Evolutionary conservation across 2,888 invertebrate species (phyloP).

Genomic region (Watsonalla cultraria): DNA sequence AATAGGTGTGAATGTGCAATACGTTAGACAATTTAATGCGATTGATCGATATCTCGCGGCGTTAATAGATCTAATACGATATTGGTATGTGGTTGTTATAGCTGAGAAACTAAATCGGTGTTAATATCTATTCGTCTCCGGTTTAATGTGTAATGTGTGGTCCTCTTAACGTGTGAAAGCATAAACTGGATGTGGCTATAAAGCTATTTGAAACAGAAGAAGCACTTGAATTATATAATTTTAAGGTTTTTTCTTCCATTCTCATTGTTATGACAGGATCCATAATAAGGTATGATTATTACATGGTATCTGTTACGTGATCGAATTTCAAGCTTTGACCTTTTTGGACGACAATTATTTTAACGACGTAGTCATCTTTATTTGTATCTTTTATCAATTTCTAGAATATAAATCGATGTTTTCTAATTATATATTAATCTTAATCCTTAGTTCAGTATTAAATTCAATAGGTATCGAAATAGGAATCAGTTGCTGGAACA

Average conservation of each 20-base stretch:
- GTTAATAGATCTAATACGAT: conserved; percentile 52
- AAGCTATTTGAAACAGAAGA: conserved; percentile 17
- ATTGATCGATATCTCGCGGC: conserved; percentile 46
- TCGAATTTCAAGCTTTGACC: conserved; percentile 42
- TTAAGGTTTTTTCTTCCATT: conserved; percentile 31
- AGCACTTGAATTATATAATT: conserved; percentile 10
- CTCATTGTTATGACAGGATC: conserved; percentile 52
- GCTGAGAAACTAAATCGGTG: conserved; percentile 43
- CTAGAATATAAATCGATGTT: too few relatives aligned
- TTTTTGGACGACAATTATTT: conserved; percentile 22
- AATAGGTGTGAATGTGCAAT: conserved; percentile 47
- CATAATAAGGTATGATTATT: conserved; percentile 58
- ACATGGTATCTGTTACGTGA: conserved; percentile 38
- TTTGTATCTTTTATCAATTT: not conserved
- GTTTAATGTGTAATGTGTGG: conserved; percentile 53
- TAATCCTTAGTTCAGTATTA: too few relatives aligned
- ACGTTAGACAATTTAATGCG: conserved; percentile 48
- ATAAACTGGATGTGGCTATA: conserved; percentile 33
- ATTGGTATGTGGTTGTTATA: conserved; percentile 43
- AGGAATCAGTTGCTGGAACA: conserved; percentile 63
- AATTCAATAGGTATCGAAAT: conserved; percentile 35
- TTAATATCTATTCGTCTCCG: conserved; percentile 41
- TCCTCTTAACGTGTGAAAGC: conserved; percentile 47
- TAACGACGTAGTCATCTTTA: not conserved
- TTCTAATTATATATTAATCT: too few relatives aligned